A percentile compares a stretch with the other conserved stretches of the same genome.
Evolutionary conservation across 1,140 invertebrate species (phyloP).

Genomic region (Pseudobourletiella spinata): DNA sequence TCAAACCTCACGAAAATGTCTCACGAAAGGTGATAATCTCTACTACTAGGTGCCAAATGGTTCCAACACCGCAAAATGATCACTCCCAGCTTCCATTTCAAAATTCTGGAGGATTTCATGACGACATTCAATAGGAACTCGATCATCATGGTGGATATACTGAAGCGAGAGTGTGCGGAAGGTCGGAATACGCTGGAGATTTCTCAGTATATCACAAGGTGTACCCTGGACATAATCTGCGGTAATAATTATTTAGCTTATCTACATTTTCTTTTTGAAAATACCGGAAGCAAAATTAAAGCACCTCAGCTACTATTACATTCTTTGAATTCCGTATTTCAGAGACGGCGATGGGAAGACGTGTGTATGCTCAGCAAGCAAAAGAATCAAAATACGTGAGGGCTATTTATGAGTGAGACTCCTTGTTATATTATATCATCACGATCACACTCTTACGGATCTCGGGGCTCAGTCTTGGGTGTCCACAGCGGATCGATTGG

Average conservation of each 20-base stretch:
- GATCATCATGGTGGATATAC: too few relatives aligned
- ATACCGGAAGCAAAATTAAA: background rate
- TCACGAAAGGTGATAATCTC: too few relatives aligned
- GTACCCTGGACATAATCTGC: conserved; percentile 75
- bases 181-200: too few relatives aligned
- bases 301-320: background rate
- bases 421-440: too few relatives aligned
- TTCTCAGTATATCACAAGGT: conserved; percentile 62
- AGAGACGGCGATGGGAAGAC: conserved; percentile 78
- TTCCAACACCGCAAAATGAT: too few relatives aligned
- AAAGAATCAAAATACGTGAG: conserved; percentile 48
- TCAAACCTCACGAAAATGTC: too few relatives aligned
- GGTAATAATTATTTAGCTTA: conserved; percentile 47
- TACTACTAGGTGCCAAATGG: too few relatives aligned
- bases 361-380: conserved; percentile 51
- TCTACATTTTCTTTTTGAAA: background rate
- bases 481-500: background rate
- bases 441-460: too few relatives aligned
- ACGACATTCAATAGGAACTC: too few relatives aligned
- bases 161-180: too few relatives aligned
- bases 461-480: background rate
- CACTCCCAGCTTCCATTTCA: too few relatives aligned
- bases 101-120: too few relatives aligned
- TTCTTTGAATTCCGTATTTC: conserved; percentile 36
- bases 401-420: conserved; percentile 46